phyloP scores from a whole-genome alignment of 2,888 invertebrate species.

The Cryptus armator region DNA sequence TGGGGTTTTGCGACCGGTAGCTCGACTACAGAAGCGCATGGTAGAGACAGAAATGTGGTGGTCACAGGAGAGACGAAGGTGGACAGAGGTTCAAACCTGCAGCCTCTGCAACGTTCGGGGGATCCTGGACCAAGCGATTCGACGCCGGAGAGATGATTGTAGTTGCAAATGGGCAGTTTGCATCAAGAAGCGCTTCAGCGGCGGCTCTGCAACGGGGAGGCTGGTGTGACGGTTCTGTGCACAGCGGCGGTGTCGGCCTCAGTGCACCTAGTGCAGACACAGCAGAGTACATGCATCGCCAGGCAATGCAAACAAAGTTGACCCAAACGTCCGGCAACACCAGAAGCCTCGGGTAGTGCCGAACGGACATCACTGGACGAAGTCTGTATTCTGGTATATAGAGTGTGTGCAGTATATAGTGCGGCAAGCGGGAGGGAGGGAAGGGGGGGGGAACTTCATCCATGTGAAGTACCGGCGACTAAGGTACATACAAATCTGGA shows the following conservation, averaged over 20 bases:
- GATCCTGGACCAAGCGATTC: constrained; percentile 74
- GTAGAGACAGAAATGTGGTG: constrained; percentile 1
- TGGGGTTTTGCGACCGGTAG: constrained; percentile 13
- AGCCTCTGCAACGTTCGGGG: constrained; percentile 51
- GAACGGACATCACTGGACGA: constrained; percentile 29
- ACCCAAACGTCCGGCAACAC: constrained; percentile 79
- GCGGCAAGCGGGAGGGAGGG: background rate
- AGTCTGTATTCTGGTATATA: constrained; percentile 45
- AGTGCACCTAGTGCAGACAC: constrained; percentile 59
- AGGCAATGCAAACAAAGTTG: constrained; percentile 84
- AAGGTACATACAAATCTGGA: constrained; percentile 46
- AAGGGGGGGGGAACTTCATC: background rate
- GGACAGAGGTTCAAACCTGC: constrained; percentile 24
- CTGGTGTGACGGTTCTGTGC: constrained; percentile 8
- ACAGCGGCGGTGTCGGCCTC: constrained; percentile 39
- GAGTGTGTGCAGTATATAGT: constrained; percentile 18
- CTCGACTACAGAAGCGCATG: background rate
- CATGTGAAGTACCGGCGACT: constrained; percentile 17
- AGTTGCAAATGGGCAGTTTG: constrained; percentile 85
- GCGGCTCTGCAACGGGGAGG: background rate
- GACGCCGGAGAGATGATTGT: constrained; percentile 83
- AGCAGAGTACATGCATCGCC: constrained; percentile 78
- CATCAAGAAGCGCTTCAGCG: constrained; percentile 81
- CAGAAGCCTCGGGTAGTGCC: constrained; percentile 59
- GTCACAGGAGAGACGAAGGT: constrained; percentile 9